These are phyloP conservation scores for Syncerus caffer DNA, from an alignment of 2,797 vertebrate species.

Conservation along the genomic window DNA sequence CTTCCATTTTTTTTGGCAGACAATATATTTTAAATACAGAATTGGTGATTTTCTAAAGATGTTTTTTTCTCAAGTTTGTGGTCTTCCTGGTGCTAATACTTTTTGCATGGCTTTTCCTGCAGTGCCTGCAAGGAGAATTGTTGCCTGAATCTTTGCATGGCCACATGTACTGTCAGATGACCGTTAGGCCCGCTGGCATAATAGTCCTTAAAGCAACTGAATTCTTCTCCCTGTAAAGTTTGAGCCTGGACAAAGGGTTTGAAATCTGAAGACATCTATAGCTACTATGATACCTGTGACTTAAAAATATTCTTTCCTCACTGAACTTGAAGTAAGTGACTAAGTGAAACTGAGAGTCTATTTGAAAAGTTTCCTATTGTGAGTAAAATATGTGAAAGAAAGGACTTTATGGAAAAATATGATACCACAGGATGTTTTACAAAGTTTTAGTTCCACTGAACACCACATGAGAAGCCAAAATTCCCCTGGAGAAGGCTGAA, in stretches of 20 bases:
- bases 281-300: neutral
- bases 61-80: constrained; percentile 19
- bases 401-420: neutral
- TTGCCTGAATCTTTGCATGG: neutral
- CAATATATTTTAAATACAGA: neutral
- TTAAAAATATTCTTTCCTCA: neutral
- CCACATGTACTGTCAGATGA: neutral
- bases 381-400: neutral
- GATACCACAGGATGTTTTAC: neutral
- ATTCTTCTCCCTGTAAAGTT: neutral
- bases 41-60: constrained; percentile 6
- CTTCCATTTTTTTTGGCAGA: neutral
- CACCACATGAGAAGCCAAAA: neutral
- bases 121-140: neutral
- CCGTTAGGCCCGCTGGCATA: neutral
- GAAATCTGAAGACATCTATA: neutral
- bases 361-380: neutral
- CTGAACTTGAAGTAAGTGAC: neutral
- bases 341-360: neutral
- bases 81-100: neutral
- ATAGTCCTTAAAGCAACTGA: constrained; percentile 20
- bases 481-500: neutral
- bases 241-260: neutral
- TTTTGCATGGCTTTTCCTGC: neutral
- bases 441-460: neutral